Conservation (phyloP, 2,888 invertebrate species). For the Ormyrus nitidulus region DNA sequence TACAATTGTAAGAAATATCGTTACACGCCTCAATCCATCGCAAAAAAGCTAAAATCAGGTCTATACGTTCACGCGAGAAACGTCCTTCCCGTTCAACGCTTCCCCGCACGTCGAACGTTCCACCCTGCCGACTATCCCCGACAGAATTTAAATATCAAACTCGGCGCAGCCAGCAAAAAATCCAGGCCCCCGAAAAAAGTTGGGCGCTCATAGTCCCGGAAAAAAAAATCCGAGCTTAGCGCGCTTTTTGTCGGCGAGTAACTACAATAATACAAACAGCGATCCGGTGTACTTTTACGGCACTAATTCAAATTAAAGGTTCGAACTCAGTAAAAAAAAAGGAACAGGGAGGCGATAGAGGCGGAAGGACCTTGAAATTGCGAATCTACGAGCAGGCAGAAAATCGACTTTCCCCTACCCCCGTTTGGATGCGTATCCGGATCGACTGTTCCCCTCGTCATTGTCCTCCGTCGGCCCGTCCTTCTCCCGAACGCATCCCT, state of each 20-base stretch:
- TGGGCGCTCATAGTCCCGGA: background rate
- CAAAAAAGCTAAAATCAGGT: too few relatives aligned
- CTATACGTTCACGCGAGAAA: conserved; percentile 4
- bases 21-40: too few relatives aligned
- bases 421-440: conserved; percentile 60
- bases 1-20: too few relatives aligned
- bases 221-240: background rate
- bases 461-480: background rate
- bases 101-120: too few relatives aligned
- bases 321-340: background rate
- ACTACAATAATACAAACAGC: conserved; percentile 2
- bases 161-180: background rate
- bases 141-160: background rate
- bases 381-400: conserved; percentile 35
- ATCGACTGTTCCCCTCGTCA: conserved; percentile 56
- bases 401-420: conserved; percentile 56
- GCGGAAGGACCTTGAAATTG: conserved; percentile 50
- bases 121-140: background rate
- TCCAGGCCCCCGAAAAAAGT: background rate
- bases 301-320: conserved; percentile 36
- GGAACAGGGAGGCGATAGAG: background rate
- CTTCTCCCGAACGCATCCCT: conserved; percentile 10
- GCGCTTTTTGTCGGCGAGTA: conserved; percentile 13
- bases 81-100: background rate
- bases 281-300: conserved; percentile 16